Percentiles rank a stretch among this genome's conserved stretches.
These are phyloP conservation scores for Sebastes oblongus DNA, from an alignment of 2,797 vertebrate genomes.

Conservation along the genomic window DNA sequence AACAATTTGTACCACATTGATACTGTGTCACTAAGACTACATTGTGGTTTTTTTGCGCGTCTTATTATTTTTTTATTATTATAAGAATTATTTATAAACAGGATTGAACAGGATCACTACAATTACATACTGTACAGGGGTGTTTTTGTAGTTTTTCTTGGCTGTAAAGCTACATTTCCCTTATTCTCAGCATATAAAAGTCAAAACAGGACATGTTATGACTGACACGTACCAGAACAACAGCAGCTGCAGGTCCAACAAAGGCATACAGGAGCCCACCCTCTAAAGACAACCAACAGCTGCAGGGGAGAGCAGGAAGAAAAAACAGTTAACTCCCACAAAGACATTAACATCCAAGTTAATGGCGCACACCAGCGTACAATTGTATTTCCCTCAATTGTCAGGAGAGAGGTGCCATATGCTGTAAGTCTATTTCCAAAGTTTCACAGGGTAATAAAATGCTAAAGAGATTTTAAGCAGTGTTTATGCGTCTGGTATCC, in stretches of 20 bases:
- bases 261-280: constrained; percentile 98
- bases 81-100: background rate
- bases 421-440: constrained; percentile 68
- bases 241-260: constrained; percentile 98
- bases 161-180: background rate
- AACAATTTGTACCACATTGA: constrained; percentile 1
- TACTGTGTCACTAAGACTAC: background rate
- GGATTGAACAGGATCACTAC: background rate
- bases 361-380: constrained; percentile 64
- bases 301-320: constrained; percentile 74
- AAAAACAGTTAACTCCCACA: constrained; percentile 79
- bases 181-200: background rate
- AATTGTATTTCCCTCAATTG: constrained; percentile 61
- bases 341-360: constrained; percentile 84
- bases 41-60: background rate
- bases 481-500: constrained; percentile 76
- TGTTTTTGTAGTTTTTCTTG: background rate
- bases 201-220: constrained; percentile 7
- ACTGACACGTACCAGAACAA: constrained; percentile 92
- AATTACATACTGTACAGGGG: background rate
- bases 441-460: constrained; percentile 70
- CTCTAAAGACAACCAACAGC: constrained; percentile 99
- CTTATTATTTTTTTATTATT: background rate
- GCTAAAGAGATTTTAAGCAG: constrained; percentile 78
- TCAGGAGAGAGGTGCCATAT: constrained; percentile 68